A percentile compares a stretch with the other conserved stretches of the same genome.
These are phyloP conservation scores for Ophioninae sp. DNA, from an alignment of 2,888 invertebrate genomes.

Conservation along the genomic window DNA sequence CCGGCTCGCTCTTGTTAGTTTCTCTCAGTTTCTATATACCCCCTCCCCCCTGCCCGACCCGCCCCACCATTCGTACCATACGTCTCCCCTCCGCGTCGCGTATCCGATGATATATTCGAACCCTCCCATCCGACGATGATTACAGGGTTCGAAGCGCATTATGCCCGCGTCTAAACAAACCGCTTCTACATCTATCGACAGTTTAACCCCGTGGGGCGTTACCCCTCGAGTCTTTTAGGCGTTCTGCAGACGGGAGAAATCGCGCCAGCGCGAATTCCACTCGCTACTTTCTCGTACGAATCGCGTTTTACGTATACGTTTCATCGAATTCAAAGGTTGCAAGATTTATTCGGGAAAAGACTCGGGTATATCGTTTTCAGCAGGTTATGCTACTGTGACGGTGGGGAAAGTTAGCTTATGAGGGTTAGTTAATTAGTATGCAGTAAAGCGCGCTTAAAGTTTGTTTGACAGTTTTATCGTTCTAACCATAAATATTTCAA, in stretches of 20 bases:
- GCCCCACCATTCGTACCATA: background rate
- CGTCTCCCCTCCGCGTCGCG: slow-evolving; percentile 28
- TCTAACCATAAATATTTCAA: background rate
- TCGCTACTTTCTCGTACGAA: background rate
- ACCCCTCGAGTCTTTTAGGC: slow-evolving; percentile 54
- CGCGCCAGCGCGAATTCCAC: slow-evolving; percentile 37
- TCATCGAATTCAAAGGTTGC: background rate
- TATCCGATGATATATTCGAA: slow-evolving; percentile 73
- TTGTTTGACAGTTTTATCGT: too few species aligned
- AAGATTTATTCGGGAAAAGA: background rate
- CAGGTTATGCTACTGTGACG: too few species aligned
- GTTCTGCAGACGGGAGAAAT: slow-evolving; percentile 36
- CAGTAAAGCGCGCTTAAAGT: too few species aligned
- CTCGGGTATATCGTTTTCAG: too few species aligned
- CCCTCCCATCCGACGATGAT: slow-evolving; percentile 76
- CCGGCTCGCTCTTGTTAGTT: slow-evolving; percentile 60
- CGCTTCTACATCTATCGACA: slow-evolving; percentile 77
- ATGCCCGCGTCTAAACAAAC: slow-evolving; percentile 79
- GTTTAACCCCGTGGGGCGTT: slow-evolving; percentile 74
- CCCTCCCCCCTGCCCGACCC: background rate
- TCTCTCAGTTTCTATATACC: slow-evolving; percentile 52
- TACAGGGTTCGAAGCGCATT: slow-evolving; percentile 76
- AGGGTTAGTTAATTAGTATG: too few species aligned
- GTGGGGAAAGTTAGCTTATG: too few species aligned
- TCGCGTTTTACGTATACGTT: background rate